Evolutionary conservation across 2,888 invertebrate species (phyloP).

Genomic region (Cryptosula pallasiana): DNA sequence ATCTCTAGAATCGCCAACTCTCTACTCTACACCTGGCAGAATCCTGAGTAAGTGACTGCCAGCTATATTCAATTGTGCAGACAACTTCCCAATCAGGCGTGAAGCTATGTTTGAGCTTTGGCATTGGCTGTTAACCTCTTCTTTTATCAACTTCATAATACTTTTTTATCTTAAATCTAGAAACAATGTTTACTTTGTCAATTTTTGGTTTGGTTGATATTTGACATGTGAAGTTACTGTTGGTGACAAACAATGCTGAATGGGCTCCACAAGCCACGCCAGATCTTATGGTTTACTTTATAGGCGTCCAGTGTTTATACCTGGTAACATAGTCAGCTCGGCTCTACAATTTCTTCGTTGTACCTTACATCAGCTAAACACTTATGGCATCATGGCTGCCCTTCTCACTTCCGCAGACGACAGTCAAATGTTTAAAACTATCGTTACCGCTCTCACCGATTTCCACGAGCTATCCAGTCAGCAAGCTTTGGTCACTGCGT

Average conservation of each 20-base stretch:
- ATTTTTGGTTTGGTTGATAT: too few relatives aligned
- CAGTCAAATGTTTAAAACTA: constrained; percentile 84
- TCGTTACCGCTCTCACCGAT: constrained; percentile 86
- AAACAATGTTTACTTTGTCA: too few relatives aligned
- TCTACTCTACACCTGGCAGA: constrained; percentile 48
- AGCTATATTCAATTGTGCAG: too few relatives aligned
- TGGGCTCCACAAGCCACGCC: too few relatives aligned
- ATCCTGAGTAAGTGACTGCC: constrained; percentile 40
- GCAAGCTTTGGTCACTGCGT: constrained; percentile 82
- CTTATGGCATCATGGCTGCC: constrained; percentile 92
- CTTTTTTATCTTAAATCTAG: too few relatives aligned
- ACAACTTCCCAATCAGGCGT: too few relatives aligned
- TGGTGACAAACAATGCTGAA: too few relatives aligned
- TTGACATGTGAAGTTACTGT: too few relatives aligned
- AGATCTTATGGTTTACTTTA: not conserved
- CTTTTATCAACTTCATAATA: too few relatives aligned
- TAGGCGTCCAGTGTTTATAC: constrained; percentile 61
- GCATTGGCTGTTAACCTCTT: too few relatives aligned
- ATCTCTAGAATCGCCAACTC: constrained; percentile 69
- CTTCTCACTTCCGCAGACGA: constrained; percentile 74
- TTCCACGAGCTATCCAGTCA: constrained; percentile 93
- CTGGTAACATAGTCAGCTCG: constrained; percentile 89
- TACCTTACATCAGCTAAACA: constrained; percentile 90
- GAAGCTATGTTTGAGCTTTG: too few relatives aligned
- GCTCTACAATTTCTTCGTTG: constrained; percentile 95